A percentile compares a stretch with the other conserved stretches of the same genome.
These are phyloP conservation scores for Corythoichthys intestinalis DNA, from an alignment of 2,113 vertebrate species.

Conservation along the genomic window DNA sequence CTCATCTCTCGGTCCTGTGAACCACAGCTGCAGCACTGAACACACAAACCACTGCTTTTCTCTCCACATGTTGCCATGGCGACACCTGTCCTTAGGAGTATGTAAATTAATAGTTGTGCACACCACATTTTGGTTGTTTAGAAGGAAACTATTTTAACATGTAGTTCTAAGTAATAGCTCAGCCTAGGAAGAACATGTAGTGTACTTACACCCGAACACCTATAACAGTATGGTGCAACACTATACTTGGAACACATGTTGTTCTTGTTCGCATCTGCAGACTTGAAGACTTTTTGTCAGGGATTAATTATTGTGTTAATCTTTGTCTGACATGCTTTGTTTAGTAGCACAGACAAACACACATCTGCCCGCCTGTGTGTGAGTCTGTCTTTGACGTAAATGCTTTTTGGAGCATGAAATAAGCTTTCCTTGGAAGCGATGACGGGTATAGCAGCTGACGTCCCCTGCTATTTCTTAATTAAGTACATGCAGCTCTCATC, in stretches of 20 bases:
- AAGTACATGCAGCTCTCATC: constrained; percentile 48
- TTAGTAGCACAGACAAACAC: background rate
- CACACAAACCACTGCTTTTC: constrained; percentile 14
- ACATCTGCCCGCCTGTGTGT: background rate
- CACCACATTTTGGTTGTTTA: constrained; percentile 14
- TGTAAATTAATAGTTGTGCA: constrained; percentile 33
- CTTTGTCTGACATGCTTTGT: constrained; percentile 6
- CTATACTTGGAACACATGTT: background rate
- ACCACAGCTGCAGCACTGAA: constrained; percentile 31
- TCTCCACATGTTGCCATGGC: constrained; percentile 56
- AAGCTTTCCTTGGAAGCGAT: constrained; percentile 60
- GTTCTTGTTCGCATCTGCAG: constrained; percentile 1
- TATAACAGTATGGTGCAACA: background rate
- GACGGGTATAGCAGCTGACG: constrained; percentile 40
- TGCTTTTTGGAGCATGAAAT: constrained; percentile 69
- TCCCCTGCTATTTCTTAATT: constrained; percentile 70
- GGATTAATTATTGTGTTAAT: constrained; percentile 15
- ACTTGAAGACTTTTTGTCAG: constrained; percentile 12
- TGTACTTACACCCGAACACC: background rate
- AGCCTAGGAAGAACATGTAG: background rate
- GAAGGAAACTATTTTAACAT: background rate
- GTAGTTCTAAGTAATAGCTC: background rate
- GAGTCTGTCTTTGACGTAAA: constrained; percentile 17
- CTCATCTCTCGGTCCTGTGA: constrained; percentile 28
- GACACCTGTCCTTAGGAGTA: constrained; percentile 41